phyloP scores from a whole-genome alignment of 2,113 vertebrate species.

The Odobenus rosmarus region DNA sequence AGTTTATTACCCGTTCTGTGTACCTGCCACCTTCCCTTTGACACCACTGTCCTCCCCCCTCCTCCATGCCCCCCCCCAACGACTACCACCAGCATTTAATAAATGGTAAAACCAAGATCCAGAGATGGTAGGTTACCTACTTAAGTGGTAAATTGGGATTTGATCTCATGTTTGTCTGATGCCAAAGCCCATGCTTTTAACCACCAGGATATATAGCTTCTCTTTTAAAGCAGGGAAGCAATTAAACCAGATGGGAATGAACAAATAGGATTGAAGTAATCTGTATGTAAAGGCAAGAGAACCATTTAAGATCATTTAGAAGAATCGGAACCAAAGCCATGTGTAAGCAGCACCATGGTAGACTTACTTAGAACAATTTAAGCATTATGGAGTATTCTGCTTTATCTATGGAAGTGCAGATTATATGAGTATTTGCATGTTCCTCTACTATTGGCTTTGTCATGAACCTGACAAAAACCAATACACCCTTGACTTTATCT shows the following conservation, averaged over 20 bases:
- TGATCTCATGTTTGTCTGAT: not conserved
- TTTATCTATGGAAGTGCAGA: not conserved
- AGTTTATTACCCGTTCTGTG: not conserved
- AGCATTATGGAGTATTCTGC: not conserved
- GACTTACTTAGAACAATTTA: not conserved
- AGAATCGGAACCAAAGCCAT: not conserved
- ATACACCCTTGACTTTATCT: not conserved
- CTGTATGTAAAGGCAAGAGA: not conserved
- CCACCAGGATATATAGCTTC: not conserved
- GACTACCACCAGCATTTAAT: not conserved
- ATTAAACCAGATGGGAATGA: not conserved
- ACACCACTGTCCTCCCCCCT: no score
- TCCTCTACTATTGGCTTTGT: not conserved
- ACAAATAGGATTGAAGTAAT: not conserved
- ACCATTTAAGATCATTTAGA: not conserved
- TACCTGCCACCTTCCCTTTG: not conserved
- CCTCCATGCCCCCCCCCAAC: rapidly evolving
- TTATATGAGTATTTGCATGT: not conserved
- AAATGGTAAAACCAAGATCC: not conserved
- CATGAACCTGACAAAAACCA: not conserved
- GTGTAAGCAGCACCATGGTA: not conserved
- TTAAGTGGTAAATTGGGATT: not conserved
- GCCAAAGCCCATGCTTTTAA: not conserved
- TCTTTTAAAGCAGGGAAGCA: not conserved
- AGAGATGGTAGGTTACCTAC: not conserved